A percentile compares a stretch with the other conserved stretches of the same genome.
These are phyloP conservation scores for Heliconius hewitsoni DNA, from an alignment of 1,140 invertebrate species.

Conservation along the genomic window DNA sequence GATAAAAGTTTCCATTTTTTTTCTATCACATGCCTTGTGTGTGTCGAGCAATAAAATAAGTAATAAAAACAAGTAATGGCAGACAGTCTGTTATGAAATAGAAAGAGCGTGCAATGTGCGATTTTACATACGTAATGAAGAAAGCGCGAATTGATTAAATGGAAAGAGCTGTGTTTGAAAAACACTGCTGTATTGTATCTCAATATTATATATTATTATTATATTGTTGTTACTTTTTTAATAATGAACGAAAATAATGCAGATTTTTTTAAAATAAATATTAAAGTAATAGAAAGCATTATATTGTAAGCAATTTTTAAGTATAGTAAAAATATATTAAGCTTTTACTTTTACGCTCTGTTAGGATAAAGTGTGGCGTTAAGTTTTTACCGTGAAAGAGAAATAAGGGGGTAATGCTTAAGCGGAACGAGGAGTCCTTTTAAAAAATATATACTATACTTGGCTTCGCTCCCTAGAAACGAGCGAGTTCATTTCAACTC, in stretches of 20 bases:
- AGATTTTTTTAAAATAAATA: neutral
- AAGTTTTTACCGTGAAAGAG: too few relatives aligned
- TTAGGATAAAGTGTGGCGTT: too few relatives aligned
- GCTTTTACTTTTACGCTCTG: too few relatives aligned
- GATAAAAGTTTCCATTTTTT: constrained; percentile 8
- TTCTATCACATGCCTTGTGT: neutral
- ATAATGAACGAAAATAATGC: too few relatives aligned
- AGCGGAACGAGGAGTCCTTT: too few relatives aligned
- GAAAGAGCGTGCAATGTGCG: constrained; percentile 32
- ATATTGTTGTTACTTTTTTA: neutral
- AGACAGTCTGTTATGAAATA: constrained; percentile 29
- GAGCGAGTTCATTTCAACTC: too few relatives aligned
- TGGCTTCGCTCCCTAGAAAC: too few relatives aligned
- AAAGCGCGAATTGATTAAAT: constrained; percentile 16
- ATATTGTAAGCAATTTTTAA: too few relatives aligned
- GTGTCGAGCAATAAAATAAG: constrained; percentile 17
- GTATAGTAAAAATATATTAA: too few relatives aligned
- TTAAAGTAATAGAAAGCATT: neutral
- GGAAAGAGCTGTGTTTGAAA: constrained; percentile 2
- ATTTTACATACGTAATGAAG: constrained; percentile 30
- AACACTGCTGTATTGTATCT: neutral
- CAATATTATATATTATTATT: neutral
- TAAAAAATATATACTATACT: too few relatives aligned
- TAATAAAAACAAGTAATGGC: constrained; percentile 13
- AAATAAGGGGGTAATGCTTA: too few relatives aligned